Conservation (phyloP, 1,140 invertebrate species). For the Bicyclus anynana region DNA sequence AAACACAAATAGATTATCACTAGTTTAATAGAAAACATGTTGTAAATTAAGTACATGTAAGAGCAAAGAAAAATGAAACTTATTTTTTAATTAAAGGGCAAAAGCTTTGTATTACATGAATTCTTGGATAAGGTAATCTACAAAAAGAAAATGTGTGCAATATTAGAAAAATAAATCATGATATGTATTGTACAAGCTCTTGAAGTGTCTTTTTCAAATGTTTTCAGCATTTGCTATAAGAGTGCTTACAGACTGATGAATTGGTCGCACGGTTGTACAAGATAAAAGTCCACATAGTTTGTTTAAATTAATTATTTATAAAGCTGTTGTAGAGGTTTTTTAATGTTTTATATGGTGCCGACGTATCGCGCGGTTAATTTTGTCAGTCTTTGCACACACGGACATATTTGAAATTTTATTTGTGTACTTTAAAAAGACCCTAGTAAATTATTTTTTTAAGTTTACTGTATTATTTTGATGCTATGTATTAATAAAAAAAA, state of each 20-base stretch:
- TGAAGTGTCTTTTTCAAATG: not conserved
- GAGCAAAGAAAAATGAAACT: no score
- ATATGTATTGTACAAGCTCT: not conserved
- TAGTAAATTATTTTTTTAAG: constrained; percentile 10
- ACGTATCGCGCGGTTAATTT: not conserved
- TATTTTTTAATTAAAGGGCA: no score
- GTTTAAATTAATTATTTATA: no score
- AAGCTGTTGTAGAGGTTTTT: no score
- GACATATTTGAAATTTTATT: constrained; percentile 1
- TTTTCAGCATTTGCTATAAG: not conserved
- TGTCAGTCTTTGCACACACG: not conserved
- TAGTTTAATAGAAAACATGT: no score
- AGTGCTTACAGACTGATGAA: not conserved
- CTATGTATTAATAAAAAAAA: constrained; percentile 6
- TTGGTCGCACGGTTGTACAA: not conserved
- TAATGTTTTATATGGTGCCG: no score
- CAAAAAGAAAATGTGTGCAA: not conserved
- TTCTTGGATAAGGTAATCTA: no score
- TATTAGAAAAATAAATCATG: not conserved
- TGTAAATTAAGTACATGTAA: no score
- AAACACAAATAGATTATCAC: no score
- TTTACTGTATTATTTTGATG: constrained; percentile 7
- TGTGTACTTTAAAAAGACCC: constrained; percentile 6
- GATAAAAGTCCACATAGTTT: no score
- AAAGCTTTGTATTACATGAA: no score